These are phyloP conservation scores for Candoia aspera DNA, from an alignment of 2,113 vertebrate genomes.

Conservation along the genomic window DNA sequence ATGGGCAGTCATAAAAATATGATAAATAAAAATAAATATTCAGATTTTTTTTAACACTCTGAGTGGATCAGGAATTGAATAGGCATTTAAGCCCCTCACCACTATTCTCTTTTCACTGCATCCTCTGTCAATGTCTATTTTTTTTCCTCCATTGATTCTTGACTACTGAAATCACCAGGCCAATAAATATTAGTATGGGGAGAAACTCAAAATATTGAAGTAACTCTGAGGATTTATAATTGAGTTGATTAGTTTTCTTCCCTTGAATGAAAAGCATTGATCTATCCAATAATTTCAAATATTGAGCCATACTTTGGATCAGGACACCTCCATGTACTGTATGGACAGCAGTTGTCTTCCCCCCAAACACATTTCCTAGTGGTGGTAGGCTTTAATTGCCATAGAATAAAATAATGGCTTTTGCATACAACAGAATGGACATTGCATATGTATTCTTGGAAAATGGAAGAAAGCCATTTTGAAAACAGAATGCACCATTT, in stretches of 20 bases:
- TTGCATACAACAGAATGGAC: not conserved
- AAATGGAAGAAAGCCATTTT: not conserved
- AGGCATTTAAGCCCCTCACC: not conserved
- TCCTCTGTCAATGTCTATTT: not conserved
- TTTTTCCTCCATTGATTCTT: not conserved
- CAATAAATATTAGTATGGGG: not conserved
- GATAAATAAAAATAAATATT: too few species aligned
- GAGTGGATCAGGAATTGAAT: not conserved
- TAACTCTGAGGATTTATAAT: not conserved
- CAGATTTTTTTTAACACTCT: not conserved
- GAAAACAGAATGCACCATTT: not conserved
- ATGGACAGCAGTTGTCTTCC: not conserved
- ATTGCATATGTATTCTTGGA: not conserved
- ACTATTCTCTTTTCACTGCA: not conserved
- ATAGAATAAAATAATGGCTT: not conserved
- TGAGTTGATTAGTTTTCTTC: not conserved
- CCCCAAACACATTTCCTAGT: not conserved
- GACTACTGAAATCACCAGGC: not conserved
- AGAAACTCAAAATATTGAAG: not conserved
- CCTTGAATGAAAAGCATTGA: not conserved
- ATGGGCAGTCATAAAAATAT: too few species aligned
- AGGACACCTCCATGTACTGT: not conserved
- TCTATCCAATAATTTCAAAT: not conserved
- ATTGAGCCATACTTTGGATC: not conserved
- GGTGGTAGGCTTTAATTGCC: not conserved